Evolutionary conservation across 2,888 invertebrate genomes (phyloP), one percentile per base, ranked within the genome.

Genomic region (Heliconius charithonia): DNA sequence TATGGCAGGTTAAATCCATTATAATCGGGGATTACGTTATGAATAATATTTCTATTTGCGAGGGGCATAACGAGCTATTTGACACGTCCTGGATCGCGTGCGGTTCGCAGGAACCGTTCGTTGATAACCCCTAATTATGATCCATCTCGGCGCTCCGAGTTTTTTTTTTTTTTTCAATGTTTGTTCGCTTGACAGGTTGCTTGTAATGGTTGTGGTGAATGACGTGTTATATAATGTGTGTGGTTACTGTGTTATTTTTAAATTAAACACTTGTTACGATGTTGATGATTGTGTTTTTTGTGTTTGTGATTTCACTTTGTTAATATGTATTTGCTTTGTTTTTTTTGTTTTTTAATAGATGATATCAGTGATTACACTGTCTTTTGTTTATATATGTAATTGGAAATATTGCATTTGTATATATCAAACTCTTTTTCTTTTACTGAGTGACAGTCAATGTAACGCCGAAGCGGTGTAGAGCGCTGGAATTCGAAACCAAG

Each of bases 1-100:
- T 91, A 94, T 93, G 93, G 91, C 93, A 94, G 92, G 94, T 95
- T 94, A 93, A 93, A 92, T 93, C 92, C 92, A 93, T 94, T 94
- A 92, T 93, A 88, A 89, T 88, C 86, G 90, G 91, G 94, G 94
- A 95, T 95, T 94, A 94, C 89, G 93, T 93, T 93, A 92, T 93
- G 93, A 91, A 89, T 93, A 91, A 92, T 93, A 93, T 94, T 93
- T 93, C 89, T 94, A 91, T 93, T 92, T 90, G 90, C 88, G 85
- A 91, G 93, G 94, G 93, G 91, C 87, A 87, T 93, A 94, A 94
- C 92, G 88, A 93, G 93, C 88, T 89, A 91, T 94, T 94, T 93
- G 93, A 93, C 93, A 92, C 93, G 90, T 89, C 75, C 62, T 85
- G 88, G 86, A 89, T 92, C 88, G 92, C 91, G 91, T 92, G 93